Evolutionary conservation across 1,140 invertebrate species (phyloP), one percentile per base, ranked within the genome.

Genomic region (Caenorhabditis tropicalis): DNA sequence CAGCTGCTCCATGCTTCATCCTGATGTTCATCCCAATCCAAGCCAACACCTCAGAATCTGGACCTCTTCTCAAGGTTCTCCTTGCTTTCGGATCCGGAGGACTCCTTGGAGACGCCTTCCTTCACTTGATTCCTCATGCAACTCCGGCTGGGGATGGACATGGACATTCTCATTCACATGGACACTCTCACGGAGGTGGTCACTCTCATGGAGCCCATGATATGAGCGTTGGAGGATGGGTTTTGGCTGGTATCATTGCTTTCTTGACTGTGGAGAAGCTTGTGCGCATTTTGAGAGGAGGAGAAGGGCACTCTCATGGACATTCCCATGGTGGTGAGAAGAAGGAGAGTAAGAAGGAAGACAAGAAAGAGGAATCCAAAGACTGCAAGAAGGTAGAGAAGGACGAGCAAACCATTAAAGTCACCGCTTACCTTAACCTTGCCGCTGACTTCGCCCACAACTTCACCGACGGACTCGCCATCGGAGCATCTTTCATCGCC

Each of bases 401-500:
- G 19, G 79, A 81, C 19, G 79, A 53, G 48, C 48, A 56, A 81
- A 39, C 29, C 9, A 81, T 81, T n/a, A 81, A 81, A 24, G 79
- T 98, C 33, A 94, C 96, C 88, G 96, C 96, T 4, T 97, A 96
- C 91, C 92, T 98, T 79, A 98, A 98, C 92, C 91, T 98, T 33
- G 96, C 94, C 81, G 96, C 96, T 83, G 96, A 98, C 91, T 97
- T 97, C 92, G 94, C 95, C 33, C 96, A 98, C 91, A 98, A 98
- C 92, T 97, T 98, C 89, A 98, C 96, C 49, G 96, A 98, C 94
- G 96, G 96, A 51, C 91, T 98, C 39, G 96, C 96, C 49, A 98
- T 98, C 91, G 96, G 97, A 70, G 96, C 96, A 10, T 97, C 96
- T n/a, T 99, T 95, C 92, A 93, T 98, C 86, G 96, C 95, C 87